Percentiles rank a stretch among this genome's conserved stretches.
Conservation (phyloP, 2,797 vertebrate species). For the Triplophysa yarkandensis region DNA sequence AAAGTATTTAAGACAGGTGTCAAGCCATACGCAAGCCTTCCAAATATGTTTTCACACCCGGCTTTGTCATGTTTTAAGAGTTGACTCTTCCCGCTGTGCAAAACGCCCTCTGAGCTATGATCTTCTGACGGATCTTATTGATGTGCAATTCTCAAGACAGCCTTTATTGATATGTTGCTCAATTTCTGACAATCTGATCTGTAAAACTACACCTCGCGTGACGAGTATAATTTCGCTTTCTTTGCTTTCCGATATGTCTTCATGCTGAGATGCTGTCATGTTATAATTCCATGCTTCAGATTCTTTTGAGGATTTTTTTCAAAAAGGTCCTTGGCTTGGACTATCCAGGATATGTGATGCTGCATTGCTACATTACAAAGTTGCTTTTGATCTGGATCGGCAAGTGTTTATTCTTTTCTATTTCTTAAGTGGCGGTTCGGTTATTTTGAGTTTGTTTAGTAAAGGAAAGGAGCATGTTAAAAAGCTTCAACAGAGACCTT, state of each 20-base stretch:
- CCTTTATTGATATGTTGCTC: constrained; percentile 28
- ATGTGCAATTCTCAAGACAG: constrained; percentile 18
- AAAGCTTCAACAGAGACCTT: neutral
- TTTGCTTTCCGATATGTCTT: neutral
- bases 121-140: neutral
- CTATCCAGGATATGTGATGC: neutral
- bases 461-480: neutral
- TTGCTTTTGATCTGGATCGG: constrained; percentile 12
- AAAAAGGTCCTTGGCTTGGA: neutral
- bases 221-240: constrained; percentile 9
- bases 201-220: constrained; percentile 27
- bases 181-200: constrained; percentile 30
- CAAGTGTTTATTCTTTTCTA: constrained; percentile 3
- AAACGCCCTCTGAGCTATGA: neutral
- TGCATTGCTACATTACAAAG: neutral
- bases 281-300: constrained; percentile 14
- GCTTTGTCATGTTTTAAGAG: neutral
- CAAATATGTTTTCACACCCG: neutral
- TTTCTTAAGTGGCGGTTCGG: neutral
- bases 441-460: constrained; percentile 5
- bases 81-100: neutral
- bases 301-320: neutral
- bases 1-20: constrained; percentile 13
- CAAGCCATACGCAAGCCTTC: neutral
- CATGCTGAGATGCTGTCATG: neutral